A percentile compares a stretch with the other conserved stretches of the same genome.
Evolutionary conservation across 2,797 vertebrate species (phyloP).

Genomic region (Phoebastria nigripes): DNA sequence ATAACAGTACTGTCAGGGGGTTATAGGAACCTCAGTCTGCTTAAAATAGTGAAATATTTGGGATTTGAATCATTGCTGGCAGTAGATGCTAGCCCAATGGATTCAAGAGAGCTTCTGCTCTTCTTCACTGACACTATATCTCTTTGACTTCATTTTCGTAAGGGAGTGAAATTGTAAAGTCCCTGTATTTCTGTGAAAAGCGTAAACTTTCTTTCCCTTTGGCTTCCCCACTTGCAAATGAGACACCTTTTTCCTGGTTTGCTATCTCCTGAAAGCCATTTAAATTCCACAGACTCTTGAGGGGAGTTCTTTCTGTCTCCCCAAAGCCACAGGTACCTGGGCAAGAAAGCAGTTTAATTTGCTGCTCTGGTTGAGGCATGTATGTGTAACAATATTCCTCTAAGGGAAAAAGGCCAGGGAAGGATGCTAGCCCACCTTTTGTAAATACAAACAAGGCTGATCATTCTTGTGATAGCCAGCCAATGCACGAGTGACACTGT

Average conservation of each 20-base stretch:
- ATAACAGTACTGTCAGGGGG: neutral
- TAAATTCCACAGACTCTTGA: neutral
- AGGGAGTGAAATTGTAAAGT: neutral
- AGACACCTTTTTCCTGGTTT: neutral
- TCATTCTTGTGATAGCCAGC: neutral
- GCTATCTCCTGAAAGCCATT: neutral
- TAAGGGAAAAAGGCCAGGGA: neutral
- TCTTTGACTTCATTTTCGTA: neutral
- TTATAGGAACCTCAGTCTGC: neutral
- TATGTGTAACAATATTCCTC: neutral
- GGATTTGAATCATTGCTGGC: conserved; percentile 34
- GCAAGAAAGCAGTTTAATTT: neutral
- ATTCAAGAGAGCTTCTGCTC: conserved; percentile 27
- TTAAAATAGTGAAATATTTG: conserved; percentile 34
- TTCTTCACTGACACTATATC: conserved; percentile 1
- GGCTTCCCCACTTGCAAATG: neutral
- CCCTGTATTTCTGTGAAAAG: neutral
- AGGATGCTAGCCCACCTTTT: neutral
- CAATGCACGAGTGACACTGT: neutral
- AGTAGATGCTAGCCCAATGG: neutral
- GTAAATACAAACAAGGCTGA: neutral
- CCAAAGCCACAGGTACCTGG: neutral
- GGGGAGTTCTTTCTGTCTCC: neutral
- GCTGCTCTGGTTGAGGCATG: neutral
- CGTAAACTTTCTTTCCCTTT: neutral